Percentiles rank a stretch among this genome's conserved stretches.
Evolutionary conservation across 2,888 invertebrate genomes (phyloP).

Genomic region (Lycophotia porphyrea): DNA sequence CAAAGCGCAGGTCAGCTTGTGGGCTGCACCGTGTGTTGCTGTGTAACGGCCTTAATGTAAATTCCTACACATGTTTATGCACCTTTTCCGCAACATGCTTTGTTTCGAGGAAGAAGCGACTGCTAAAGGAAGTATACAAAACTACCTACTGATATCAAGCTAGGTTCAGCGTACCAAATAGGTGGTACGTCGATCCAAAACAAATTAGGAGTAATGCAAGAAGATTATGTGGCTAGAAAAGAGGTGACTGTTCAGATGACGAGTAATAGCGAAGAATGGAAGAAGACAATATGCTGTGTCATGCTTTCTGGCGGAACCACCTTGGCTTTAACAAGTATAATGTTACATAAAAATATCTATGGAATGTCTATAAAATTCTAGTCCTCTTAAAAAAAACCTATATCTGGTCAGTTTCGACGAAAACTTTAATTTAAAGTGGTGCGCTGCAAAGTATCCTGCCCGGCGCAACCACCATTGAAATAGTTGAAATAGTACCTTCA

Average conservation of each 20-base stretch:
- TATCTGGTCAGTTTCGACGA: too few relatives aligned
- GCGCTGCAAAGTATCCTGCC: too few relatives aligned
- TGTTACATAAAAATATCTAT: too few relatives aligned
- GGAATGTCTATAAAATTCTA: too few relatives aligned
- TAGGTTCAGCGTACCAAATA: neutral
- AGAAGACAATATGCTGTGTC: too few relatives aligned
- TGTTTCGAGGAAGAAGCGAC: slow-evolving; percentile 6
- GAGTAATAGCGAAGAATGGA: too few relatives aligned
- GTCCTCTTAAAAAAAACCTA: too few relatives aligned
- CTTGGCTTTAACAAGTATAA: too few relatives aligned
- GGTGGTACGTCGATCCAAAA: neutral
- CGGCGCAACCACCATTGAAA: too few relatives aligned
- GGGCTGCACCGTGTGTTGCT: neutral
- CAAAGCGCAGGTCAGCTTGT: neutral
- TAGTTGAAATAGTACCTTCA: too few relatives aligned
- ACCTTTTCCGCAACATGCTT: slow-evolving; percentile 3
- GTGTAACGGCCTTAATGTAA: slow-evolving; percentile 4
- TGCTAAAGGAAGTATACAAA: neutral
- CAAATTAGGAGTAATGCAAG: neutral
- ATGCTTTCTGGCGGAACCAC: too few relatives aligned
- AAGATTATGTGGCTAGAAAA: neutral
- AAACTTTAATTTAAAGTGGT: too few relatives aligned
- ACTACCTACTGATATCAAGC: neutral
- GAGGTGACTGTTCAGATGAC: neutral
- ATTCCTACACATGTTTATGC: slow-evolving; percentile 5